Evolutionary conservation across 2,888 invertebrate genomes (phyloP), one percentile per base, ranked within the genome.

Genomic region (Andrena bucephala): DNA sequence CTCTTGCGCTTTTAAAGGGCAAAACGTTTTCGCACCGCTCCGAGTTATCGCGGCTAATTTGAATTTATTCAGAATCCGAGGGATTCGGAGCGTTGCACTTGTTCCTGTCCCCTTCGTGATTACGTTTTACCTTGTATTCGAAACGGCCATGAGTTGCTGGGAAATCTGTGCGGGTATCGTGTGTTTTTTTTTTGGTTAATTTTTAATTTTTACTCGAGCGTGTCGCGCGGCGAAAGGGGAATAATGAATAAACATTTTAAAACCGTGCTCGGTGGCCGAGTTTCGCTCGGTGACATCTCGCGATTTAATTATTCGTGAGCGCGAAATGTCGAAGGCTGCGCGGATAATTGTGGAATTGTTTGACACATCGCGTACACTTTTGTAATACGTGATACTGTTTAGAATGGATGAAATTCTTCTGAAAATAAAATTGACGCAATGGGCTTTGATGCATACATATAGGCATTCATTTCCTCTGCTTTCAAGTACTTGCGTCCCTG

Each of bases 291-390:
- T 16, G 24, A 65, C 59, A 71, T 77, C 62, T 71, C 31, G n/a
- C 54, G 50, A 69, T 77, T 79, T 68, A 76, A 62, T 68, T 68
- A 63, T 68, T 27, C 54, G 16, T 50, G 31, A 3, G 24, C 42
- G 31, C 52, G 29, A 68, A 76, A 76, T 29, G 50, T 78, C 33
- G 68, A 57, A 63, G 27, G 27, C 62, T 57, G 24, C 42, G 24
- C 27, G 54, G 59, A 33, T 50, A 59, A 50, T 69, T 54, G 42
- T 13, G 16, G 50, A 54, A 60, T 80, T 48, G 54, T 54, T 70
- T 77, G 48, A 48, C 65, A 33, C 70, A 79, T 68, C 68, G 20
- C 31, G 33, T 36, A 7, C 8, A 7, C 8, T 8, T 66, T 42
- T 66, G 24, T 71, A 48, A 42, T 27, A 24, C 50, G 63, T 57